Evolutionary conservation across 2,113 vertebrate species (phyloP), one percentile per base, ranked within the genome.

Genomic region (Chrysemys picta): DNA sequence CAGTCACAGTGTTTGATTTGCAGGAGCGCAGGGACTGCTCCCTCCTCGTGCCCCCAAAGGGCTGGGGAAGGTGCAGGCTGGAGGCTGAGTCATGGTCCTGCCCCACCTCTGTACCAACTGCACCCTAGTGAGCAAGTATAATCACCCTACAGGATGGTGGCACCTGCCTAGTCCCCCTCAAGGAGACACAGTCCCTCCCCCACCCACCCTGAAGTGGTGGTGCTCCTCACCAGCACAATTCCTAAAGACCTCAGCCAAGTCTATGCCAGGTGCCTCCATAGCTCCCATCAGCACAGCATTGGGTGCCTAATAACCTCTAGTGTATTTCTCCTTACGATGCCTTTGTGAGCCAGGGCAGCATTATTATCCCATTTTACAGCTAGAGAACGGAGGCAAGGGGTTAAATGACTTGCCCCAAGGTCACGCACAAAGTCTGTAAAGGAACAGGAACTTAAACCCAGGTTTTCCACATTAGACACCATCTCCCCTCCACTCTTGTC

Each of bases 41-140:
- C 29, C 29, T 31, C 12, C 5, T 29, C 5, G 11, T 62, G 29
- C 10, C 59, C 27, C 22, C 29, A 62, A 62, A 62, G 59, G 31
- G 27, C 50, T 1, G 0, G 19, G 5, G 1, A 21, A 0, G 22
- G 42, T 4, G 10, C 27, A 42, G 59, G 35, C 14, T 29, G 21
- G n/a, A n/a, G 29, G 25, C 31, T 1, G 27, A 2, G 10, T 17
- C 11, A 1, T 59, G 31, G 35, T 82, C 54, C 79, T 93, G 14
- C 31, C 59, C 82, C 50, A 45, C 69, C 24, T 2, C 49, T 31
- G 45, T 31, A 53, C 6, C 72, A 84, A 80, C 54, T 82, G 79
- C 85, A 38, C 62, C 3, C 29, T 5, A 10, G 47, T 10, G 69
- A 83, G 19, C 8, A 53, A 13, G 42, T 35, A 4, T n/a, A 50